phyloP scores from a whole-genome alignment of 2,888 invertebrate genomes.

The Drosophila flavopinicola region DNA sequence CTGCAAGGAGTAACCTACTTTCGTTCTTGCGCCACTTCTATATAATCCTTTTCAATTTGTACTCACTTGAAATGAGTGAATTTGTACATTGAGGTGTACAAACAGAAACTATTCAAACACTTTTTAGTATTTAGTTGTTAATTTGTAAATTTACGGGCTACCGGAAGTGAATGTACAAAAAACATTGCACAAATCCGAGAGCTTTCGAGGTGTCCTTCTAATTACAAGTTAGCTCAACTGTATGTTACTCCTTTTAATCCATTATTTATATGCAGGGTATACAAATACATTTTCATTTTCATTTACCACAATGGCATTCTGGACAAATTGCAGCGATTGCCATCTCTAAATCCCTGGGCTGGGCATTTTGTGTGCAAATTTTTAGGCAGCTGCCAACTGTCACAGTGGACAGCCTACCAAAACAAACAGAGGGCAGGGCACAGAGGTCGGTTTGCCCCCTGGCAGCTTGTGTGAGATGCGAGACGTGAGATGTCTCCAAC shows the following conservation, averaged over 20 bases:
- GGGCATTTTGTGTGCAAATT: constrained; percentile 61
- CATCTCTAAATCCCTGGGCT: constrained; percentile 63
- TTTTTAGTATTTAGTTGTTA: no score
- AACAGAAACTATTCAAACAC: no score
- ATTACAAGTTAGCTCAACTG: no score
- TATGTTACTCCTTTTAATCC: background rate
- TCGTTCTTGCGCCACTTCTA: no score
- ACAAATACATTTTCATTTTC: constrained; percentile 67
- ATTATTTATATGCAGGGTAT: constrained; percentile 13
- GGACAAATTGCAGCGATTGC: constrained; percentile 68
- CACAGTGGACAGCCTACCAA: constrained; percentile 55
- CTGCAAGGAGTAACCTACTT: no score
- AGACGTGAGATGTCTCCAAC: constrained; percentile 35
- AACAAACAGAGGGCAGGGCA: constrained; percentile 26
- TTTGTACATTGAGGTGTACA: no score
- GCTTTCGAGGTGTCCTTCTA: background rate
- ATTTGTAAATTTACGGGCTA: no score
- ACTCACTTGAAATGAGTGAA: no score
- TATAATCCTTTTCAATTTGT: no score
- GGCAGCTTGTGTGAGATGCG: constrained; percentile 41
- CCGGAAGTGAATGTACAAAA: no score
- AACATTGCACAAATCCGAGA: background rate
- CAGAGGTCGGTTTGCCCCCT: constrained; percentile 31
- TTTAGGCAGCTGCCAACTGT: constrained; percentile 77
- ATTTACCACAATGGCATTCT: constrained; percentile 59